Base-by-base conservation (phyloP, 2,797 vertebrate species). In the Lithobates pipiens region DNA sequence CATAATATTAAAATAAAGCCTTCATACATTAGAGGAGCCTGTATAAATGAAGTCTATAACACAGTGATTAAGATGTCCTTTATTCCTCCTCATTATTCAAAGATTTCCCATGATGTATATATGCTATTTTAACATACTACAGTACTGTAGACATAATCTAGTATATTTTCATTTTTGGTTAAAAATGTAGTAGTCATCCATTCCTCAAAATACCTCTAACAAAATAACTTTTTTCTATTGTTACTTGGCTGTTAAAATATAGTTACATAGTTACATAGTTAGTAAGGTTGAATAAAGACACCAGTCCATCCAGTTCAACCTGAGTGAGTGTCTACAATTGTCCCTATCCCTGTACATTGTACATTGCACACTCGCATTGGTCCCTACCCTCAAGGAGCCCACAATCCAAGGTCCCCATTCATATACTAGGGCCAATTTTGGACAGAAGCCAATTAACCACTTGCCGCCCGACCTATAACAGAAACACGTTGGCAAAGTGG, bases 61-160 rank as follows among this genome's bases (percentile, higher is more conserved):
- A 86, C 68, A 78, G 73, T 86, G 69, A 86, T 86, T 86, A 86
- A 79, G 80, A 83, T 78, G 85, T 86, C 85, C 69, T 86, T 86
- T 86, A 83, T 86, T 83, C 80, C 74, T 86, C 68, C 85, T 86
- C 85, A 86, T 86, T 86, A 86, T 76, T 77, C 68, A 68, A 67
- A 86, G 75, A 75, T 77, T 83, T 75, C 29, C 75, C 57, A 69
- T 83, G 39, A 46, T 70, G 80, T 74, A 67, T 77, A 29, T 83
- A 71, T 68, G 70, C 25, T 16, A 29, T 79, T 77, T 73, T 50
- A 77, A 50, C 63, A 71, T 77, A 71, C n/a, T 65, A 36, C 25
- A 42, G 57, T 23, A 9, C 68, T 16, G n/a, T 36, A 23, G 7
- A 63, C 13, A 81, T n/a, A 39, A 3, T 72, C 13, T 32, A 72